Percentiles rank a stretch among this genome's conserved stretches.
phyloP scores from a whole-genome alignment of 2,113 vertebrate species.

The human region GRCh38 chrX:145672001-145672500 shows the following conservation, averaged over 20 bases:
- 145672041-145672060: not conserved
- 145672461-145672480: not conserved
- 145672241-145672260: not conserved
- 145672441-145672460: not conserved
- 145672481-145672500: not conserved
- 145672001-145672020: not conserved
- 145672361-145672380: not conserved
- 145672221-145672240: not conserved
- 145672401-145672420: not conserved
- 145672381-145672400: not conserved
- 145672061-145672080: not conserved
- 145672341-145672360: not conserved
- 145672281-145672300: not conserved
- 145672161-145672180: not conserved
- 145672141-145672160: not conserved
- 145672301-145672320: not conserved
- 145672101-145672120: not conserved
- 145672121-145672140: not conserved
- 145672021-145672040: not conserved
- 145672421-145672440: not conserved
- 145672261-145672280: not conserved
- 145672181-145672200: not conserved
- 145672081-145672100: not conserved
- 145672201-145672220: not conserved
- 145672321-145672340: not conserved